Evolutionary conservation across 1,140 invertebrate genomes (phyloP).

Genomic region (Megathymus violae): DNA sequence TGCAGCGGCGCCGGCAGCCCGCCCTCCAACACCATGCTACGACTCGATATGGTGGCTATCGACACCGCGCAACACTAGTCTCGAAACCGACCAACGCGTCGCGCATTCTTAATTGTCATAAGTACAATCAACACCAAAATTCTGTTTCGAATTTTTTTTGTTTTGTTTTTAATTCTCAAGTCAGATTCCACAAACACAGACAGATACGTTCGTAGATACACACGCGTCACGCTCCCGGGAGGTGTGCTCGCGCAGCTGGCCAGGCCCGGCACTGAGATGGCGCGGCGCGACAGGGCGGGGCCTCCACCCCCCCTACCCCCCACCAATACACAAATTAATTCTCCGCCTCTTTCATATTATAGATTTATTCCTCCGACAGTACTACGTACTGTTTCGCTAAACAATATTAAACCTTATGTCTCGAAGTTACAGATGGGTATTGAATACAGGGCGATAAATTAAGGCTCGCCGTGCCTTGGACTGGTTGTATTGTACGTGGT

Average conservation of each 20-base stretch:
- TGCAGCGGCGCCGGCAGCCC: too few species aligned
- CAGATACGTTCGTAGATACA: conserved; percentile 36
- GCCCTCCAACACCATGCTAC: too few species aligned
- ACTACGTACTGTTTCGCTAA: conserved; percentile 59
- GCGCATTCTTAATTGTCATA: too few species aligned
- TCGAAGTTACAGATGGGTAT: conserved; percentile 70
- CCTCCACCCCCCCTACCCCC: conserved; percentile 58
- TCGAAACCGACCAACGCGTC: too few species aligned
- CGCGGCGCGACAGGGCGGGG: conserved; percentile 66
- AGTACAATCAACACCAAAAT: conserved; percentile 18
- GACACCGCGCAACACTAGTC: too few species aligned
- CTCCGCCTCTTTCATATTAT: conserved; percentile 82
- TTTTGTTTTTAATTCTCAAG: conserved; percentile 7
- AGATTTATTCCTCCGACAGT: conserved; percentile 78
- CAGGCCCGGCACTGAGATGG: conserved; percentile 72
- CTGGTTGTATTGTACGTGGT: conserved; percentile 64
- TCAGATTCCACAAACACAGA: conserved; percentile 32
- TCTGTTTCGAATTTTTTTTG: conserved; percentile 4
- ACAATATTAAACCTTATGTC: conserved; percentile 78
- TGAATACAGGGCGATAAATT: conserved; percentile 73
- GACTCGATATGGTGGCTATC: too few species aligned
- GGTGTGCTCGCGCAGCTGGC: conserved; percentile 53
- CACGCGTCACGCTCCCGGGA: conserved; percentile 43
- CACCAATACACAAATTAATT: conserved; percentile 71
- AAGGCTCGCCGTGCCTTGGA: conserved; percentile 73